phyloP scores from a whole-genome alignment of 2,888 invertebrate genomes.

The Beris chalybata region DNA sequence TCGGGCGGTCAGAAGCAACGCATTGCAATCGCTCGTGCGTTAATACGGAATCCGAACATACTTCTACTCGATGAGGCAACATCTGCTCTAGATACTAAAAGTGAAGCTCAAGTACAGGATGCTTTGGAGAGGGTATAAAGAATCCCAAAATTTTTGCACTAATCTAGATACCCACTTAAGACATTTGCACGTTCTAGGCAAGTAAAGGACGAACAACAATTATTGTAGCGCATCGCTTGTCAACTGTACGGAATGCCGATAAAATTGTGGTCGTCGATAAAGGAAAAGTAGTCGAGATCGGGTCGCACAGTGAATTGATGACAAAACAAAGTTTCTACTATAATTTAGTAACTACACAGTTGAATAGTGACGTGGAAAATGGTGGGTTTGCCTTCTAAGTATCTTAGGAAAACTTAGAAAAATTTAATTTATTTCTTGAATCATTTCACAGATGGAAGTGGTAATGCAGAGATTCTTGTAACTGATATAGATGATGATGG shows the following conservation, averaged over 20 bases:
- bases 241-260: constrained; percentile 67
- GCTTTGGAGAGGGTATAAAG: constrained; percentile 66
- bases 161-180: background rate
- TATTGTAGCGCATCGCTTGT: constrained; percentile 69
- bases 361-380: constrained; percentile 12
- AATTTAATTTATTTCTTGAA: constrained; percentile 43
- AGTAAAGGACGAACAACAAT: constrained; percentile 68
- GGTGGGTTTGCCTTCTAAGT: background rate
- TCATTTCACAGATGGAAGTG: constrained; percentile 43
- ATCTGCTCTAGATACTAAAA: constrained; percentile 73
- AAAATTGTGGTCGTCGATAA: constrained; percentile 66
- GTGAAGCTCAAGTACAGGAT: constrained; percentile 73
- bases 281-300: constrained; percentile 67
- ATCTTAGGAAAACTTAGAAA: constrained; percentile 41
- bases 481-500: constrained; percentile 17
- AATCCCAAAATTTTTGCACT: background rate
- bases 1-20: constrained; percentile 78
- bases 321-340: constrained; percentile 63
- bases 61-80: constrained; percentile 75
- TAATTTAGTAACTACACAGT: constrained; percentile 63
- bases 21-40: constrained; percentile 75
- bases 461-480: constrained; percentile 37
- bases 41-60: constrained; percentile 70
- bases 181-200: constrained; percentile 57
- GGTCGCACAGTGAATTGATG: constrained; percentile 68